Evolutionary conservation across 1,140 invertebrate genomes (phyloP), one percentile per base, ranked within the genome.

Genomic region (Akabosia matsudoensis): DNA sequence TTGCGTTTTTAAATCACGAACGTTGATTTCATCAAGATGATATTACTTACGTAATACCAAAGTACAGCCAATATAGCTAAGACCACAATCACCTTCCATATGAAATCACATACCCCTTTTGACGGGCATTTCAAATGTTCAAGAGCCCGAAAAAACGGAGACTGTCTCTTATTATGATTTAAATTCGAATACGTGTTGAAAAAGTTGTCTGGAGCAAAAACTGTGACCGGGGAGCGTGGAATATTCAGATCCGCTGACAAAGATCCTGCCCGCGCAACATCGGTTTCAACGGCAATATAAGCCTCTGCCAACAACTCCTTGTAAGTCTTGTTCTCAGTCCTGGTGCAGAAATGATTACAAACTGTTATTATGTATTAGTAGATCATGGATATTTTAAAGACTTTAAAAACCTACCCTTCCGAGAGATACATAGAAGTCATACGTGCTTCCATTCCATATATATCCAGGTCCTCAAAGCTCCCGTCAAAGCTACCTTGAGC

Each of bases 191-290:
- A 28, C 22, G 22, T 1, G 28, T 54, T n/a, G n/a, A n/a, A n/a
- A 28, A 4, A 2, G 22, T 7, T 18, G 14, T 33, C 30, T 13
- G 79, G 79, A 7, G 79, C 33, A 13, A 74, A 16, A 22, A 81
- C 37, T 13, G 45, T 45, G 1, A 81, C 51, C 3, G 80, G 80
- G 1, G 78, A 73, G 16, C 45, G 37, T 1, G 33, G 30, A 26
- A 79, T 78, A 13, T 72, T 76, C 24, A 81, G 64, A 70, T 81
- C 78, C 24, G 74, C 78, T 16, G 78, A 74, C 30, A 81, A 52
- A 14, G 34, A 52, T 30, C 31, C 33, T 3, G 80, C 74, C 2
- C 80, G 37, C 1, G 33, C 54, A 0, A 79, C 76, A 64, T 81
- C 80, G 18, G n/a, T 22, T 7, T 77, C 80, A 13, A 81, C 30